Conservation (phyloP, 2,113 vertebrate species). For the Vidua chalybeata region DNA sequence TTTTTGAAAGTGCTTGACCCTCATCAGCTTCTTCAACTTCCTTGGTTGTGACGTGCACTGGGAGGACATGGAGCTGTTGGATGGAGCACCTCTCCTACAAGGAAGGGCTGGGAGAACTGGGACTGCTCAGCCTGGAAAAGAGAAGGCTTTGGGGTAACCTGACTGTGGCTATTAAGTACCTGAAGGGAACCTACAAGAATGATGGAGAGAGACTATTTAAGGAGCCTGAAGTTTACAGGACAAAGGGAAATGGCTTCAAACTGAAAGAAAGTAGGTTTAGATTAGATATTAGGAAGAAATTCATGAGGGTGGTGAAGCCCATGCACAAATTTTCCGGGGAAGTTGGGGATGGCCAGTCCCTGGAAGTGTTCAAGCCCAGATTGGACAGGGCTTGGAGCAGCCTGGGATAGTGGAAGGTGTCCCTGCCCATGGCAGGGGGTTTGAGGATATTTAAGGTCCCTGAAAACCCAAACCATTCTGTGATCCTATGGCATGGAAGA, state of each 20-base stretch:
- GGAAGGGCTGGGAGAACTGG: neutral
- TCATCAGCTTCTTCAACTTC: neutral
- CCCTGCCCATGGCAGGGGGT: fast-evolving
- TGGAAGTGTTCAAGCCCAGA: neutral
- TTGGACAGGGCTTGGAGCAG: fast-evolving
- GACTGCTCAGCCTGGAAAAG: neutral
- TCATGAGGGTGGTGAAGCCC: neutral
- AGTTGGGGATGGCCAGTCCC: fast-evolving
- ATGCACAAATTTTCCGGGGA: neutral
- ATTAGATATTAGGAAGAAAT: neutral
- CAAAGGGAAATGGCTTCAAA: neutral
- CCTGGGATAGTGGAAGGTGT: neutral
- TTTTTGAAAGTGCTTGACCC: neutral
- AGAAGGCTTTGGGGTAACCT: neutral
- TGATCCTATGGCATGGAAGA: neutral
- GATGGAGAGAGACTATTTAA: neutral
- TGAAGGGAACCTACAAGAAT: neutral
- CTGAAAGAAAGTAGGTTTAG: neutral
- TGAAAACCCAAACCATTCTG: neutral
- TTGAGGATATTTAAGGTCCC: no score
- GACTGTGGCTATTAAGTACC: neutral
- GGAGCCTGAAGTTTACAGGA: neutral
- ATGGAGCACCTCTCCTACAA: neutral
- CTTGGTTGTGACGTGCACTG: neutral
- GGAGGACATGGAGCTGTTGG: neutral